These are phyloP conservation scores for Hippocampus zosterae DNA, from an alignment of 2,113 vertebrate genomes.

Conservation along the genomic window DNA sequence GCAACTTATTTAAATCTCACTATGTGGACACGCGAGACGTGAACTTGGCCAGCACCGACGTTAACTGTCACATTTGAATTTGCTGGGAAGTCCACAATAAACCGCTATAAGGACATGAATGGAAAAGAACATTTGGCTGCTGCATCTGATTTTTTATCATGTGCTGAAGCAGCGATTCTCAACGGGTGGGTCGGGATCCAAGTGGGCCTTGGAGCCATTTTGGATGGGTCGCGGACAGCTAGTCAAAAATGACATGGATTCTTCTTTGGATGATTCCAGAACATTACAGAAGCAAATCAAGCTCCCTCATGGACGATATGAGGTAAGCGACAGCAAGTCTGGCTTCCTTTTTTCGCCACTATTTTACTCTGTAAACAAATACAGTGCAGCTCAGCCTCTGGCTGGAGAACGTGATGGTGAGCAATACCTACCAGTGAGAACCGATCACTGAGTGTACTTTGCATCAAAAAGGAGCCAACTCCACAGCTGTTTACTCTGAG, in stretches of 20 bases:
- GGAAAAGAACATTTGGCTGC: constrained; percentile 42
- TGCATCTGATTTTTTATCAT: constrained; percentile 23
- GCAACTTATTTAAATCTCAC: constrained; percentile 57
- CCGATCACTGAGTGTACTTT: too few species aligned
- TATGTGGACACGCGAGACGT: not conserved
- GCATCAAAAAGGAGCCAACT: too few species aligned
- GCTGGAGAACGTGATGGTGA: too few species aligned
- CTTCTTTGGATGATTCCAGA: too few species aligned
- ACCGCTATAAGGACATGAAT: constrained; percentile 30
- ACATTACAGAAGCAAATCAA: too few species aligned
- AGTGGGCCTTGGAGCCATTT: not conserved
- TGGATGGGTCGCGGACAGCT: not conserved
- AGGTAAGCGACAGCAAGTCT: too few species aligned
- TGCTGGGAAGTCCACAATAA: constrained; percentile 31
- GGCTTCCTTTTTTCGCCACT: too few species aligned
- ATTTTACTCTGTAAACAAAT: too few species aligned
- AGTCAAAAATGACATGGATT: not conserved
- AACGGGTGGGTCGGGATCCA: not conserved
- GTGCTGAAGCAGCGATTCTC: not conserved
- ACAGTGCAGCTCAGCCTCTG: too few species aligned
- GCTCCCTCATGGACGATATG: too few species aligned
- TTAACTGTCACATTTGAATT: constrained; percentile 36
- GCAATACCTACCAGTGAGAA: too few species aligned
- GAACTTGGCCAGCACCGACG: constrained; percentile 6
- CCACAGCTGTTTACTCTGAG: too few species aligned